phyloP scores from a whole-genome alignment of 2,888 invertebrate genomes.

The Dendrolimus pini region DNA sequence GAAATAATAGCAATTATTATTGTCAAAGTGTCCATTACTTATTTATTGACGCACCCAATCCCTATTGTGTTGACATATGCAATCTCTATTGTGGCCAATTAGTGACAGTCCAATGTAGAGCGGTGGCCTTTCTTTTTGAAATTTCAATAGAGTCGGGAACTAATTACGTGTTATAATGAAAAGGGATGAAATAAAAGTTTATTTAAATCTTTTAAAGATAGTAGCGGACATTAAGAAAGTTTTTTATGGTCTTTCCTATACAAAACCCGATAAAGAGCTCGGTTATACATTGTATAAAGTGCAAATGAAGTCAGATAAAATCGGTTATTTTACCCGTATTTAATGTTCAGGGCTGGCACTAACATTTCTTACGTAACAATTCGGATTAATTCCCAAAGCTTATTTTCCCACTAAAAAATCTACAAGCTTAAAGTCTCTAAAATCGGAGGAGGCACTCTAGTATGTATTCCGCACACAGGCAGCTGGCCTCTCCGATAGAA shows the following conservation, averaged over 20 bases:
- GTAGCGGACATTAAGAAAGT: background rate
- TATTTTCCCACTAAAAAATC: too few species aligned
- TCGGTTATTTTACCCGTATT: background rate
- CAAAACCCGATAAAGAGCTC: background rate
- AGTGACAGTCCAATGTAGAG: background rate
- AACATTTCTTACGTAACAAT: background rate
- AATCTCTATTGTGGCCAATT: background rate
- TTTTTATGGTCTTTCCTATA: slow-evolving; percentile 1
- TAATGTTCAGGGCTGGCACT: background rate
- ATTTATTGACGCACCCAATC: background rate
- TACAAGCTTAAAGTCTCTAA: too few species aligned
- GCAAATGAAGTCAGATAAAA: background rate
- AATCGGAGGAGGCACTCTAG: too few species aligned
- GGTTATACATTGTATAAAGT: background rate
- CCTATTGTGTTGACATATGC: slow-evolving; percentile 1
- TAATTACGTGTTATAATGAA: background rate
- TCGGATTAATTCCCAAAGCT: background rate
- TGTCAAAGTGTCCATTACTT: too few species aligned
- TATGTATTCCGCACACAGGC: too few species aligned
- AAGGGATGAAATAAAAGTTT: background rate
- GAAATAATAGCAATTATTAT: too few species aligned
- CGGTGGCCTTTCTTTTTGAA: background rate
- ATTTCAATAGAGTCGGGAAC: background rate
- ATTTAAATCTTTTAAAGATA: background rate
- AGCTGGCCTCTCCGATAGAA: too few species aligned